Base-by-base conservation (phyloP, 2,888 invertebrate genomes). In the Hedychridium roseum region DNA sequence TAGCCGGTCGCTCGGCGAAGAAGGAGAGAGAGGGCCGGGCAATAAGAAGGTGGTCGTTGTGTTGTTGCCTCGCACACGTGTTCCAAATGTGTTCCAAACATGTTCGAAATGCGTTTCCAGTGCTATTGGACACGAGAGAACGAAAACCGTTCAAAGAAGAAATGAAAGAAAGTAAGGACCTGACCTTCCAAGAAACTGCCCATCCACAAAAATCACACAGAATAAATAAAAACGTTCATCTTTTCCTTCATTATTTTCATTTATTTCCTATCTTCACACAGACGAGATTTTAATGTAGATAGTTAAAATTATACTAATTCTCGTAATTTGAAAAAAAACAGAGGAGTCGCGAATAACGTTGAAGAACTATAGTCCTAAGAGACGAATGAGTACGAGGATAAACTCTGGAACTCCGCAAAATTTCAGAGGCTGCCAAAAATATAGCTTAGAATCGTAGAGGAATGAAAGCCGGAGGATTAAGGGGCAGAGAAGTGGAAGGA, bases 51-150 rank as follows among this genome's bases (percentile, higher is more conserved):
- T 50, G 50, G 46, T 54, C 47, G 50, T 40, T 18, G 39, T 16
- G 27, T 59, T 57, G 62, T 36, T 36, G 49, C 43, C 57, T 56
- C 54, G 53, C 54, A 73, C 70, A 73, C 73, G 63, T 74, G 74
- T 73, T 64, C 51, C 49, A 53, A 71, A 68, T 64, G 60, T 71
- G 66, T 66, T 64, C 42, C 42, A 28, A 47, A 52, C 45, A 45
- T 37, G 37, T 39, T 50, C 55, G 49, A 39, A 51, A 17, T 36
- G 38, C 44, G 40, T n/a, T n/a, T n/a, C n/a, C n/a, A n/a, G n/a
- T n/a, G n/a, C n/a, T n/a, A n/a, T n/a, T n/a, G n/a, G n/a, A n/a
- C n/a, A n/a, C n/a, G n/a, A n/a, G n/a, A n/a, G n/a, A n/a, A n/a
- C n/a, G n/a, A n/a, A n/a, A n/a, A n/a, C n/a, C n/a, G n/a, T n/a